Percentiles rank a stretch among this genome's conserved stretches.
Evolutionary conservation across 2,113 vertebrate species (phyloP).

Genomic region (Tetrax tetrax): DNA sequence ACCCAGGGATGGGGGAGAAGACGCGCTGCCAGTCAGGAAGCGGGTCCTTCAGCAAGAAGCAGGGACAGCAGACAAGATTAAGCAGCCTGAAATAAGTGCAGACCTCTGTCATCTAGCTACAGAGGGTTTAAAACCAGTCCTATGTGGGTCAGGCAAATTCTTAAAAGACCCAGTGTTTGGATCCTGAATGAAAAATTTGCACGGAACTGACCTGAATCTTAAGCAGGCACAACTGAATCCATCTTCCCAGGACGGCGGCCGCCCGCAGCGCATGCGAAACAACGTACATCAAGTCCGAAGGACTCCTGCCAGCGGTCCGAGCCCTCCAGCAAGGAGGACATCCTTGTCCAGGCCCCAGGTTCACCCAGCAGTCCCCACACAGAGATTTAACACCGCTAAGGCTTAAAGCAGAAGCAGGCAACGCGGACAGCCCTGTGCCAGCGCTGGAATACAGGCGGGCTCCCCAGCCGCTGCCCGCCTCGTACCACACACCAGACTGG

Average conservation of each 20-base stretch:
- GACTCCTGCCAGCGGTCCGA: rapidly evolving
- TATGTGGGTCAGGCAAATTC: conserved; percentile 54
- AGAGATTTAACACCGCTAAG: rapidly evolving
- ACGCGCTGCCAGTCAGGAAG: neutral
- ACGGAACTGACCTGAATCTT: conserved; percentile 39
- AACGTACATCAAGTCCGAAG: rapidly evolving
- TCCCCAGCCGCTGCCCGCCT: neutral
- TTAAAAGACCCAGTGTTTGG: conserved; percentile 4
- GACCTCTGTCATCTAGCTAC: neutral
- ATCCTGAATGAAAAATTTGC: conserved; percentile 14
- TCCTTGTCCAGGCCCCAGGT: rapidly evolving
- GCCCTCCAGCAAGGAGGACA: rapidly evolving
- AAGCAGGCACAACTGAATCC: neutral
- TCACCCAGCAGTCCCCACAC: neutral
- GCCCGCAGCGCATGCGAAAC: rapidly evolving
- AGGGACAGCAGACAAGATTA: neutral
- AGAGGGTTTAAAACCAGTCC: neutral
- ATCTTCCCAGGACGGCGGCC: rapidly evolving
- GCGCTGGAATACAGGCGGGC: rapidly evolving
- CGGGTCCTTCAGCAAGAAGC: neutral
- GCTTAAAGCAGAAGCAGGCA: neutral
- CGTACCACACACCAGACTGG: neutral
- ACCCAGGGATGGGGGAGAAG: neutral
- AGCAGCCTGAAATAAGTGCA: neutral
- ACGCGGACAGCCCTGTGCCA: rapidly evolving